Evolutionary conservation across 2,113 vertebrate species (phyloP).

Genomic region (Lutjanus erythropterus): DNA sequence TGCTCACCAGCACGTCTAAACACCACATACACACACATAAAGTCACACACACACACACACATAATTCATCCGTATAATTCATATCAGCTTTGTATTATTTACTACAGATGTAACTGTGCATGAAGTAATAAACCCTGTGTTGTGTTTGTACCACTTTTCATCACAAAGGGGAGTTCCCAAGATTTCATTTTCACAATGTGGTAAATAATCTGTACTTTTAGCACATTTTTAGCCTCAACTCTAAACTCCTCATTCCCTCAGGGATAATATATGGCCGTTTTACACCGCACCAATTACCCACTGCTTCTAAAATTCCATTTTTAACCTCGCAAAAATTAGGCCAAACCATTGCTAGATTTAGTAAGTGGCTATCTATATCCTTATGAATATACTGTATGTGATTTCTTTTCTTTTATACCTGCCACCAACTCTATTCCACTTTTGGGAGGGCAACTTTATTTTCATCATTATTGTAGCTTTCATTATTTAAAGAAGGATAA

Average conservation of each 20-base stretch:
- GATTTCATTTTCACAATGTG: not conserved
- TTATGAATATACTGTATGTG: conserved; percentile 3
- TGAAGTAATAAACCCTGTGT: not conserved
- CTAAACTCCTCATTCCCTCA: conserved; percentile 3
- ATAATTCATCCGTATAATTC: not conserved
- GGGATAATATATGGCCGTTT: conserved; percentile 38
- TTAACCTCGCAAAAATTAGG: conserved; percentile 59
- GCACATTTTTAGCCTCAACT: conserved; percentile 42
- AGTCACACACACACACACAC: not conserved
- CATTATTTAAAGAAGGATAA: not conserved
- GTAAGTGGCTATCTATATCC: conserved; percentile 27
- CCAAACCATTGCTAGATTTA: conserved; percentile 50
- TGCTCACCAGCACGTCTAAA: not conserved
- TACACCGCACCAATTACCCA: conserved; percentile 47
- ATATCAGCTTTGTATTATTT: conserved; percentile 14
- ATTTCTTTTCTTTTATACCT: not conserved
- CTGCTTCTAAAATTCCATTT: conserved; percentile 52
- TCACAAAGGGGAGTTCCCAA: not conserved
- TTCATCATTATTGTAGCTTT: not conserved
- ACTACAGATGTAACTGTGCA: not conserved
- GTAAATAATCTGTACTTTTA: conserved; percentile 47
- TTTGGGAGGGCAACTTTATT: not conserved
- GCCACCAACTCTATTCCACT: not conserved
- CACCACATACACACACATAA: not conserved
- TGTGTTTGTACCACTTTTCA: conserved; percentile 1